Evolutionary conservation across 2,797 vertebrate genomes (phyloP), one percentile per base, ranked within the genome.

Genomic region (Mormyrus hasselquistii): DNA sequence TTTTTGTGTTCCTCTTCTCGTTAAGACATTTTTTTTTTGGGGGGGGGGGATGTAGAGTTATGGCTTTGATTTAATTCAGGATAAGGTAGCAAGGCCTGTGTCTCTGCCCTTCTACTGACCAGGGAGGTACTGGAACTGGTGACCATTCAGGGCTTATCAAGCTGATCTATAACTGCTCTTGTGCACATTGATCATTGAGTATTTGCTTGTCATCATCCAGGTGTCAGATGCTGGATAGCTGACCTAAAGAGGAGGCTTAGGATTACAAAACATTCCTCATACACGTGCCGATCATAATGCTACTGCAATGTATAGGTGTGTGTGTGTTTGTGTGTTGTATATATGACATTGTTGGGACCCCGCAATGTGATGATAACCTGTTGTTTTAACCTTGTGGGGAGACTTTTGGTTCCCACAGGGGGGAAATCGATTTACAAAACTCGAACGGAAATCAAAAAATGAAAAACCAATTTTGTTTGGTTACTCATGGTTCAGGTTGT

Each of bases 51-150:
- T 52, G 65, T 88, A 44, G 49, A 88, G 69, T 88, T 88, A 52
- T 16, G 47, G 29, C 22, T 88, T 88, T 88, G 52, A 87, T 88
- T 88, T 65, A 49, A 44, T 73, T 79, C 25, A 2, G 65, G 22
- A 73, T 52, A 73, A 25, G 16, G 38, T 73, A 73, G 29, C 29
- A 8, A 1, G 2, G 0, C 3, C 0, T 6, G 14, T 19, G 16
- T 3, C 73, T n/a, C 57, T 5, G 5, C 38, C 4, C 2, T 44
- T 16, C 0, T 44, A 9, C 34, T 9, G 73, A n/a, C 73, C 38
- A 3, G 73, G 19, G 16, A 44, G 38, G 16, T n/a, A 1, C 38
- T 2, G 6, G 16, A 16, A 79, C 38, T 44, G 38, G 5, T 7
- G 2, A 7, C 5, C 3, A 38, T 73, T 16, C 65, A 73, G 65